These are phyloP conservation scores for Malurus splendens DNA, from an alignment of 2,797 vertebrate genomes.

Conservation along the genomic window DNA sequence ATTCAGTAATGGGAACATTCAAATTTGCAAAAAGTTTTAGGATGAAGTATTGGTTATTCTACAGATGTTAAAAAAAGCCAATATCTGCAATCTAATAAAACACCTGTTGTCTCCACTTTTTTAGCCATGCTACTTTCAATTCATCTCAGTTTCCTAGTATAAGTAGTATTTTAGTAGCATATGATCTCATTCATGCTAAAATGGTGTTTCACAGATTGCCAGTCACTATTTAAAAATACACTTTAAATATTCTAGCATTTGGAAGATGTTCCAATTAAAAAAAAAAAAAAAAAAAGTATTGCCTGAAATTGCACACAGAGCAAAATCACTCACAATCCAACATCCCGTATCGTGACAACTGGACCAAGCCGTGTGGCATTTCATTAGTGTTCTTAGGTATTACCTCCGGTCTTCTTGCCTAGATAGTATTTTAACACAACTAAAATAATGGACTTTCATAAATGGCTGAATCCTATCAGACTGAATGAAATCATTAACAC, in stretches of 20 bases:
- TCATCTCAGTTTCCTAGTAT: slow-evolving; percentile 40
- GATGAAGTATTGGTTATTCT: slow-evolving; percentile 35
- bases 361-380: neutral
- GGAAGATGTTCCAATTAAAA: slow-evolving; percentile 41
- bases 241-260: slow-evolving; percentile 61
- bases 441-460: neutral
- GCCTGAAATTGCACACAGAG: neutral
- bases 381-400: neutral
- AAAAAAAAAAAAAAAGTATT: neutral
- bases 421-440: neutral
- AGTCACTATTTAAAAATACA: slow-evolving; percentile 59
- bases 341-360: neutral
- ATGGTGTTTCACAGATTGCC: slow-evolving; percentile 50
- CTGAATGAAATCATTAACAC: neutral
- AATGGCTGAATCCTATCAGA: neutral
- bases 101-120: slow-evolving; percentile 69
- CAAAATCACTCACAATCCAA: neutral
- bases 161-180: slow-evolving; percentile 60
- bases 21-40: slow-evolving; percentile 47
- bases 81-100: slow-evolving; percentile 65
- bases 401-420: neutral
- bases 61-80: slow-evolving; percentile 53
- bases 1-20: slow-evolving; percentile 13
- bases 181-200: slow-evolving; percentile 65
- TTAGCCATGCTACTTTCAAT: slow-evolving; percentile 64